Base-by-base conservation (phyloP, 2,113 vertebrate species). In the Craseonycteris thonglongyai region DNA sequence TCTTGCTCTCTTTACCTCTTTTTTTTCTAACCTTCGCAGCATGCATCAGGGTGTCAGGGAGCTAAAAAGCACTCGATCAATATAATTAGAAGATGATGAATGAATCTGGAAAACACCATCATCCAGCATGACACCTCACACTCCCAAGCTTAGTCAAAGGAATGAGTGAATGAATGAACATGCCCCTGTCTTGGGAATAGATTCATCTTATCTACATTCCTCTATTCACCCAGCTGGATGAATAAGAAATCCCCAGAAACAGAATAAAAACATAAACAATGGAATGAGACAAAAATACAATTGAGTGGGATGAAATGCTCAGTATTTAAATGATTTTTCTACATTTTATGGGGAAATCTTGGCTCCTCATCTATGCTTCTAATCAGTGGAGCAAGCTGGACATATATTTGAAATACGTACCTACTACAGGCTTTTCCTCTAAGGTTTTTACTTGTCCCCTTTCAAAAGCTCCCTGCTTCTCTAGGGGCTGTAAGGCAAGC, bases 231-330 rank as follows among this genome's bases (percentile, higher is more conserved):
- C n/a, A 84, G 54, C 6, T 26, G 18, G 54, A 15, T 38, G 28
- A 42, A 15, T 11, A 59, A n/a, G 72, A 63, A 85, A 56, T 33
- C 35, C 16, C 82, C 88, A 86, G 81, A 92, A 80, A 91, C 42
- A 88, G 83, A 69, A 93, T 65, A 66, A 83, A 84, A 90, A 49
- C 35, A 68, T 51, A 81, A 92, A 93, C 12, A 30, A 59, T 16
- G 61, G 21, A 59, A 59, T 24, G 58, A 92, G 84, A 95, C 63
- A 69, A 81, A 96, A 95, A 81, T 58, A 28, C 7, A 84, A 40
- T 22, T 42, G 35, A 66, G 72, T 85, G 61, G 71, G 78, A 69
- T n/a, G n/a, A 63, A 30, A 47, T 4, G 9, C 58, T 79, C 82
- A 12, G 88, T 65, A 78, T 49, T 80, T 63, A 72, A 66, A 63